phyloP scores from a whole-genome alignment of 2,113 vertebrate genomes.

The Eonycteris spelaea region DNA sequence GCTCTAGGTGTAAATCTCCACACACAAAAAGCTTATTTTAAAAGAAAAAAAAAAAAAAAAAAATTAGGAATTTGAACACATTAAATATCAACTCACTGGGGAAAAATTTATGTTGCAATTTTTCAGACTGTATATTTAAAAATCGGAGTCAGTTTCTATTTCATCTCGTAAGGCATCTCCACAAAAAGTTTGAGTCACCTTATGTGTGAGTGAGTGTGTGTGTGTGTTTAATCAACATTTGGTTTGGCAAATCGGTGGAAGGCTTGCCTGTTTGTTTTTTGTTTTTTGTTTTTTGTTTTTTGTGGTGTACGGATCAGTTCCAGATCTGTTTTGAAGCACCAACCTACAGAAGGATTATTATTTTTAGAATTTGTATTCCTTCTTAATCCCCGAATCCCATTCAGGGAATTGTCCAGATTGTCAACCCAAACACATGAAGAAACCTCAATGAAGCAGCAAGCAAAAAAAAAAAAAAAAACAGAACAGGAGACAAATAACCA shows the following conservation, averaged over 20 bases:
- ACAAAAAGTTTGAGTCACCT: not conserved
- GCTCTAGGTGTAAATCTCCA: not conserved
- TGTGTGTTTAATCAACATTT: not conserved
- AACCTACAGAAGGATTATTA: constrained; percentile 50
- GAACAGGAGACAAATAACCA: constrained; percentile 33
- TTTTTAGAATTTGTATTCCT: constrained; percentile 53
- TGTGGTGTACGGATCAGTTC: not conserved
- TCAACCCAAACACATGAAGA: constrained; percentile 42
- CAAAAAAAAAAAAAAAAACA: constrained; percentile 19
- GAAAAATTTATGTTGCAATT: not conserved
- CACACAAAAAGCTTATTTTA: not conserved
- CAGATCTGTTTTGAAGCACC: constrained; percentile 52
- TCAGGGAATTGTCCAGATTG: constrained; percentile 30
- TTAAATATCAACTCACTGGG: constrained; percentile 14
- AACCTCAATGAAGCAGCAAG: constrained; percentile 51
- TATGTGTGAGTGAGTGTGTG: not conserved
- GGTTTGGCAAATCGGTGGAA: constrained; percentile 47
- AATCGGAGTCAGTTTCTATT: not conserved
- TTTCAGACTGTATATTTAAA: not conserved
- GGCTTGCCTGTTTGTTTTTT: not conserved
- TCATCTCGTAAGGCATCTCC: not conserved
- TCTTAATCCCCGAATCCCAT: constrained; percentile 59
- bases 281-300: not conserved
- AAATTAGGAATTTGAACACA: constrained; percentile 3
- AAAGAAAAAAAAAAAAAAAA: not conserved